Base-by-base conservation (phyloP, 64 coral and sea anemone species). In the Actinia equina region DNA sequence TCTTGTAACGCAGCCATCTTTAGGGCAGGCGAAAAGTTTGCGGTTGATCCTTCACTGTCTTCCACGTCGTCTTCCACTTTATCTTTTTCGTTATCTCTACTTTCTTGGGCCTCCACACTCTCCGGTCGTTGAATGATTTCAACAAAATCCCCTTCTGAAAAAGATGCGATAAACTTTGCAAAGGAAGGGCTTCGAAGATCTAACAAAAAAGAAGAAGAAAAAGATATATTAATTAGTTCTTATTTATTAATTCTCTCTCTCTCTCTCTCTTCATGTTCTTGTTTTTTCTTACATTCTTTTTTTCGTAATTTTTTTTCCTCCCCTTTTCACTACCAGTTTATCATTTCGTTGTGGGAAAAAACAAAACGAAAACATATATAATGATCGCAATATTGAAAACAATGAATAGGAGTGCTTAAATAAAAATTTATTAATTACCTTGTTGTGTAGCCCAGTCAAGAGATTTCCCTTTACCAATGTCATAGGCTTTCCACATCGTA, bases 401-500 rank as follows among this genome's bases (percentile, higher is more conserved):
- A 37, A 37, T 37, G 1, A 37, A 37, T 37, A 37, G 30, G 30
- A 37, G 30, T 37, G 30, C 30, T 37, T 37, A 37, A 37, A 37
- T 37, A 37, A 37, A 37, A 37, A 37, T 54, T 54, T 12, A 53
- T 8, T 54, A 54, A 6, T 19, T 71, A 71, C 17, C 67, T 71
- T 20, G 67, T 30, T n/a, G 26, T 71, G 7, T 30, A 71, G 67
- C 7, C 67, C 67, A 71, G 6, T 71, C 67, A 20, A 71, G 67
- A 19, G 67, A 15, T 71, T 71, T 71, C 17, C 76, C 44, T 20
- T 80, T n/a, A 25, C 86, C 86, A 19, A 88, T 71, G 65, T 87
- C 65, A 52, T 87, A 76, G 15, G 86, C 86, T 77, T 70, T 22
- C 86, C 86, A 88, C 67, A 71, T 71, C 19, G 67, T 71, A 71